Base-by-base conservation (phyloP, 1,140 invertebrate species). In the Meteorus sp. region DNA sequence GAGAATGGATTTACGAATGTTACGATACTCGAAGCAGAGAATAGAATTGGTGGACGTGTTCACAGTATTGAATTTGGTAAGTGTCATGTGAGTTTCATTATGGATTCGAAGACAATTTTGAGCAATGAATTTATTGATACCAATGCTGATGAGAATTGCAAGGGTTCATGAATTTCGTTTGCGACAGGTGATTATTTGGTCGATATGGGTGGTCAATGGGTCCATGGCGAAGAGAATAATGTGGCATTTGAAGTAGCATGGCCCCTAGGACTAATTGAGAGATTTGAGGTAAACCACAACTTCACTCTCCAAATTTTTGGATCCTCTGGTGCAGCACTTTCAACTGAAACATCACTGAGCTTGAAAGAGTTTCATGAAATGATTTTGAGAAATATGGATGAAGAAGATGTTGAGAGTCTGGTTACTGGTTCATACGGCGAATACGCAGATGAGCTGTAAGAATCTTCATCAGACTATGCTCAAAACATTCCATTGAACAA, bases 201-300 rank as follows among this genome's bases (percentile, higher is more conserved):
- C 5, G 93, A 96, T 73, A 60, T 94, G 11, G 93, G 93, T 3
- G 92, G 90, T 17, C 89, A 94, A 67, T 92, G 89, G 89, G 83
- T 93, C 63, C 92, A 95, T 66, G 92, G 93, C 11, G 85, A 93
- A 71, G 77, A 85, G 59, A 82, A 78, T 15, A 91, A 94, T 76
- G 68, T 82, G 8, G 85, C 90, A 0, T 92, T 83, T 69, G 74
- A 88, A 51, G 65, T 87, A 29, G 86, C 86, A 0, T 84, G 84
- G 47, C 78, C 83, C 29, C 63, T 67, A 13, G 67, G 62, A 1
- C 9, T 68, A 1, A 31, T 67, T 1, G 61, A 65, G 39, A 27
- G 43, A 31, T 19, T n/a, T 25, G 43, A n/a, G 15, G 45, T 22
- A 13, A 8, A 1, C 50, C 15, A 3, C 19, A 19, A 2, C 1